Percentiles rank a stretch among this genome's conserved stretches.
Evolutionary conservation across 2,888 invertebrate species (phyloP).

Genomic region (Venusia cambrica): DNA sequence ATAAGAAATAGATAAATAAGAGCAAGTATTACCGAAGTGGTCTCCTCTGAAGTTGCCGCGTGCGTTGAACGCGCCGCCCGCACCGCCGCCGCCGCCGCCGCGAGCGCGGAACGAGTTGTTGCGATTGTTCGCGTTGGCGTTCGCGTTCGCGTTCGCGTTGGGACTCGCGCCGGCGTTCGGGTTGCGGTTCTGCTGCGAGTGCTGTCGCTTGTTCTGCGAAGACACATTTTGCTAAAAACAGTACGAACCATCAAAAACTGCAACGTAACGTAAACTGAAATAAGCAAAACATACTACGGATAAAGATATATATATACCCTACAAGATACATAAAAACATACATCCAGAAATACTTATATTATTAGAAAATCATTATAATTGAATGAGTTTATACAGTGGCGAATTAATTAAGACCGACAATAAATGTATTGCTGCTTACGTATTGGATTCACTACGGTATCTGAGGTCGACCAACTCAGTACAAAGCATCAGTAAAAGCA

Average conservation of each 20-base stretch:
- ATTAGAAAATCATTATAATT: no score
- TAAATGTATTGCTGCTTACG: no score
- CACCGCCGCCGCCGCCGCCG: slow-evolving; percentile 51
- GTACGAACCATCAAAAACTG: slow-evolving; percentile 11
- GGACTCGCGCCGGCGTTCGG: slow-evolving; percentile 29
- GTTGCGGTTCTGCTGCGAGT: slow-evolving; percentile 59
- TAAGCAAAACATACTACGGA: no score
- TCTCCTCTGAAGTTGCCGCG: slow-evolving; percentile 67
- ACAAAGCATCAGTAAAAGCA: no score
- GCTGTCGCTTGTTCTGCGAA: slow-evolving; percentile 67
- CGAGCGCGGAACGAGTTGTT: slow-evolving; percentile 58
- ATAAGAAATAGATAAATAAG: slow-evolving; percentile 1
- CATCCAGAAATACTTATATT: no score
- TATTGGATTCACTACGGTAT: no score
- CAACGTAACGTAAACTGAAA: not conserved
- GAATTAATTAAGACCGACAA: no score
- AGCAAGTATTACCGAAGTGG: slow-evolving; percentile 16
- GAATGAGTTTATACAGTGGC: no score
- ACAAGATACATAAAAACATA: no score
- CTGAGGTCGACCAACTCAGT: no score
- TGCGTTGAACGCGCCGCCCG: slow-evolving; percentile 54
- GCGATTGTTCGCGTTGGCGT: slow-evolving; percentile 38
- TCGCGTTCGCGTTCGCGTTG: slow-evolving; percentile 40
- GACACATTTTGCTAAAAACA: slow-evolving; percentile 17
- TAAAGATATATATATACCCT: no score